Conservation (phyloP, 1,140 invertebrate genomes). For the Lepidurus arcticus region DNA sequence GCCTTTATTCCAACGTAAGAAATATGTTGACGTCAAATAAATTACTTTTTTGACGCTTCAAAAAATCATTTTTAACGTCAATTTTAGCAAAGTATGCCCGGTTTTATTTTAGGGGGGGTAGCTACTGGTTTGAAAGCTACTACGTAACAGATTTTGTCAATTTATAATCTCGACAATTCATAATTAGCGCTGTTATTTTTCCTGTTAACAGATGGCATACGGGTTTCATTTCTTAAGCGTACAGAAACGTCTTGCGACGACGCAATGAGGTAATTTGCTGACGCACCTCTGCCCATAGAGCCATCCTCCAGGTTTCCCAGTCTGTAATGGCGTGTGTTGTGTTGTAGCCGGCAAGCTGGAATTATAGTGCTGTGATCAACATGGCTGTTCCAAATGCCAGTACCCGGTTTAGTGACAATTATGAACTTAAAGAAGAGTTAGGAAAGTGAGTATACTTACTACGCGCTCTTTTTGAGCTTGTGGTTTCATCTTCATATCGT, state of each 20-base stretch:
- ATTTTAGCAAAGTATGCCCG: too few relatives aligned
- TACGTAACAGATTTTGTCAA: too few relatives aligned
- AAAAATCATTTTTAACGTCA: too few relatives aligned
- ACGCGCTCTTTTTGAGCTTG: background rate
- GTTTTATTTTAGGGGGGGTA: too few relatives aligned
- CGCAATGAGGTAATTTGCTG: constrained; percentile 3
- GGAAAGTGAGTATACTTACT: constrained; percentile 81
- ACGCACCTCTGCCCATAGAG: background rate
- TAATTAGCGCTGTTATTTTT: too few relatives aligned
- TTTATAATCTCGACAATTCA: too few relatives aligned
- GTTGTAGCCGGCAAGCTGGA: constrained; percentile 1
- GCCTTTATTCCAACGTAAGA: too few relatives aligned
- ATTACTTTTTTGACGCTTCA: too few relatives aligned
- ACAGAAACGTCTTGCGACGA: background rate
- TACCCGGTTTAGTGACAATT: constrained; percentile 97
- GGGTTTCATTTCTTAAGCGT: too few relatives aligned
- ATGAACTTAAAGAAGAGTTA: constrained; percentile 98
- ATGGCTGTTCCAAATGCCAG: constrained; percentile 35
- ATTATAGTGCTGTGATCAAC: background rate
- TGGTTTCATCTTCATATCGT: background rate
- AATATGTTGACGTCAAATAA: too few relatives aligned
- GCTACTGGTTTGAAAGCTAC: too few relatives aligned
- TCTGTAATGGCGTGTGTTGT: constrained; percentile 16
- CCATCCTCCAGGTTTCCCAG: background rate
- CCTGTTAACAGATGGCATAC: too few relatives aligned